Evolutionary conservation across 2,113 vertebrate genomes (phyloP).

Genomic region (Capreolus pygargus): DNA sequence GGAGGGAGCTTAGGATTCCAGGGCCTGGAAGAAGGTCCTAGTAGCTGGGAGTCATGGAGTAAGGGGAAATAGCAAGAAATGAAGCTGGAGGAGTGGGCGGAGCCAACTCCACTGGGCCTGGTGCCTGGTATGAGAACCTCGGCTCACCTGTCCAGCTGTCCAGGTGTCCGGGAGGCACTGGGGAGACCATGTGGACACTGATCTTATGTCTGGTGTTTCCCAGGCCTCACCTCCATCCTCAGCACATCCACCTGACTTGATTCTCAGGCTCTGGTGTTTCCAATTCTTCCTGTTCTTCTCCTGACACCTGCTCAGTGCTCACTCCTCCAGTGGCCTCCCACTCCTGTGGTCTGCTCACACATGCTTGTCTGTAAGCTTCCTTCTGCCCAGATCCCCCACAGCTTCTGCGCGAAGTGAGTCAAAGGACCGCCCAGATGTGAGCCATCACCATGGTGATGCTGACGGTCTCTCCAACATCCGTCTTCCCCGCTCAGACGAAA

Average conservation of each 20-base stretch:
- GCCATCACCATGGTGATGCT: not conserved
- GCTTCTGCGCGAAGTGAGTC: not conserved
- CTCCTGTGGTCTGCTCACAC: rapidly evolving
- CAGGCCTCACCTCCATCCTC: rapidly evolving
- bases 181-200: rapidly evolving
- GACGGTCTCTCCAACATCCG: rapidly evolving
- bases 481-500: rapidly evolving
- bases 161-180: rapidly evolving
- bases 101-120: not conserved
- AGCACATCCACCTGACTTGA: rapidly evolving
- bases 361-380: rapidly evolving
- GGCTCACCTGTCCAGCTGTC: not conserved
- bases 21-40: rapidly evolving
- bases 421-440: rapidly evolving
- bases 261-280: rapidly evolving
- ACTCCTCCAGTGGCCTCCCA: rapidly evolving
- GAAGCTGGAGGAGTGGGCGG: rapidly evolving
- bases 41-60: not conserved
- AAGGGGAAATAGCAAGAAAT: not conserved
- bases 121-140: not conserved
- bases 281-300: not conserved
- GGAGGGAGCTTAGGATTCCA: not conserved
- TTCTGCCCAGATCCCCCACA: rapidly evolving
- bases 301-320: rapidly evolving
- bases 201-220: rapidly evolving